A percentile compares a stretch with the other conserved stretches of the same genome.
Conservation (phyloP, 2,113 vertebrate species). For the Verasper variegatus region DNA sequence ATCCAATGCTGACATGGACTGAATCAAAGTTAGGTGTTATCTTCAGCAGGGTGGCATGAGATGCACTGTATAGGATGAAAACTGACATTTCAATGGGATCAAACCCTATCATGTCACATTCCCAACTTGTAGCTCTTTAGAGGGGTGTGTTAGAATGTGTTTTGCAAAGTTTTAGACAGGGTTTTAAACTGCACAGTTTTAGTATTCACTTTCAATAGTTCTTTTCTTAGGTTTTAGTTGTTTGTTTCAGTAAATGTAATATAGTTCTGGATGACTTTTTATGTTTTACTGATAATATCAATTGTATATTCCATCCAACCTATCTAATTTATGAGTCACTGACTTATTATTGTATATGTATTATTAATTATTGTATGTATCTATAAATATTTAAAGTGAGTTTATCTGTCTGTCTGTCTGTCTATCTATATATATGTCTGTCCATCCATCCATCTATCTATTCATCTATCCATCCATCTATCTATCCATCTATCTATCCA, state of each 20-base stretch:
- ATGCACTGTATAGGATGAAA: conserved; percentile 9
- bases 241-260: not conserved
- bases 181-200: not conserved
- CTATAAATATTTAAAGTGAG: not conserved
- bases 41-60: not conserved
- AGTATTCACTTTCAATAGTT: not conserved
- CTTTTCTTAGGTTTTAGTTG: not conserved
- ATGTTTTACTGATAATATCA: too few species aligned
- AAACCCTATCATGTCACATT: not conserved
- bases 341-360: not conserved
- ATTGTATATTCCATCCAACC: not conserved
- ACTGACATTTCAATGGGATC: conserved; percentile 39
- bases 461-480: too few species aligned
- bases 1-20: conserved; percentile 27
- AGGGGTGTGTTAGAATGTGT: not conserved
- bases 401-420: not conserved
- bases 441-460: too few species aligned
- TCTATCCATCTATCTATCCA: too few species aligned
- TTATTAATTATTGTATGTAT: not conserved
- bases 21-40: conserved; percentile 31
- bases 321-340: not conserved
- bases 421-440: too few species aligned
- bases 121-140: not conserved
- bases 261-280: not conserved
- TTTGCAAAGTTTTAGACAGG: not conserved